These are phyloP conservation scores for Scytalopus superciliaris DNA, from an alignment of 2,113 vertebrate species.

Conservation along the genomic window DNA sequence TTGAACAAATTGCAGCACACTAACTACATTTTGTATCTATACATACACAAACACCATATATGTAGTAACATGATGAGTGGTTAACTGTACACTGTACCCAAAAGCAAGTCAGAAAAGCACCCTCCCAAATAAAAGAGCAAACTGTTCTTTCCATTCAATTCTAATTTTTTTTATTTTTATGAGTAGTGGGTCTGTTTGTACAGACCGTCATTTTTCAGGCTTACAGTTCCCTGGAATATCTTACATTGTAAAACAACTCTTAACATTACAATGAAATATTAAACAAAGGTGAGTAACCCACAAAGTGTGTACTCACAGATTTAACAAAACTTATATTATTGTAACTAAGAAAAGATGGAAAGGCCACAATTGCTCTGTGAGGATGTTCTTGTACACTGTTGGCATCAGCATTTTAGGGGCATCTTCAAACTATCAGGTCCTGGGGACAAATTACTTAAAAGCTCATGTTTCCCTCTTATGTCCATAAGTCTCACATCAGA, in stretches of 20 bases:
- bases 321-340: background rate
- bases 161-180: too few species aligned
- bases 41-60: too few species aligned
- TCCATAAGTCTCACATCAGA: background rate
- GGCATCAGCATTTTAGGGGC: background rate
- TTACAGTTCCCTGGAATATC: background rate
- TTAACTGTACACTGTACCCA: background rate
- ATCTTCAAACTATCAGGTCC: background rate
- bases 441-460: background rate
- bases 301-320: background rate
- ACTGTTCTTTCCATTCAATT: background rate
- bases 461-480: background rate
- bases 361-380: background rate
- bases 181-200: background rate
- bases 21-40: background rate
- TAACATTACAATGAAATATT: background rate
- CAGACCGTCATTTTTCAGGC: background rate
- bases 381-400: background rate
- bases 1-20: background rate
- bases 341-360: background rate
- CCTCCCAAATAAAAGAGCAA: background rate
- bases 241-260: background rate
- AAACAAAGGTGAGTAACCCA: background rate
- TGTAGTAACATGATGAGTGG: rapidly evolving
- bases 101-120: background rate